Evolutionary conservation across 2,797 vertebrate species (phyloP), one percentile per base, ranked within the genome.

Genomic region (Neosilurus mollespiculum): DNA sequence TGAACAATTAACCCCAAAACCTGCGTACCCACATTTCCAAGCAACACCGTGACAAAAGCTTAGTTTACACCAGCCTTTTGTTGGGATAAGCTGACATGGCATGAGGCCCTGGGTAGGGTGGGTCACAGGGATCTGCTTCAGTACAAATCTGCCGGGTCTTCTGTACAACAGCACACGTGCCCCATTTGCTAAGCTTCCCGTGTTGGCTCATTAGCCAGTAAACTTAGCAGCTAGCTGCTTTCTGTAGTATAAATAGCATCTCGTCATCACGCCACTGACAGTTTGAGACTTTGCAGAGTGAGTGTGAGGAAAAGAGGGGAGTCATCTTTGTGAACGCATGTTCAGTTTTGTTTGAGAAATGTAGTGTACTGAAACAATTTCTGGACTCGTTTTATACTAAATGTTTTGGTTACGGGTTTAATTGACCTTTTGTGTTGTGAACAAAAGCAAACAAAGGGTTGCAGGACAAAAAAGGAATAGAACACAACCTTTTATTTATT

Each of bases 61-160:
- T 54, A 14, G 9, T 75, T 20, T 58, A 12, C 72, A 34, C 53
- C 6, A 10, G 9, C 30, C 20, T 37, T 37, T 61, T 77, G 75
- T 61, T n/a, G 22, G 3, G 20, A 37, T 16, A n/a, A 61, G 43
- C 34, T 8, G 5, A 76, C 54, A 59, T 14, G 4, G 53, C 4
- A 0, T 4, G 43, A 84, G 79, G 85, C 83, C 81, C 69, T 51
- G 66, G 64, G 67, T 65, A 37, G 18, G 54, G 10, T 37, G 56
- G 78, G 81, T 61, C 16, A 77, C 87, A 85, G 86, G 26, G 51
- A 84, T 87, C 61, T 69, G 86, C 79, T 85, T 85, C 64, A 86
- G 61, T 80, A 83, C 67, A 73, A 34, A 88, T 87, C 72, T 54
- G 69, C 67, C 53, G 83, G 8, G 82, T 82, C 80, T 85, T 84